Percentiles rank a stretch among this genome's conserved stretches.
Conservation (phyloP, 1,140 invertebrate genomes). For the Anastatus disparis region DNA sequence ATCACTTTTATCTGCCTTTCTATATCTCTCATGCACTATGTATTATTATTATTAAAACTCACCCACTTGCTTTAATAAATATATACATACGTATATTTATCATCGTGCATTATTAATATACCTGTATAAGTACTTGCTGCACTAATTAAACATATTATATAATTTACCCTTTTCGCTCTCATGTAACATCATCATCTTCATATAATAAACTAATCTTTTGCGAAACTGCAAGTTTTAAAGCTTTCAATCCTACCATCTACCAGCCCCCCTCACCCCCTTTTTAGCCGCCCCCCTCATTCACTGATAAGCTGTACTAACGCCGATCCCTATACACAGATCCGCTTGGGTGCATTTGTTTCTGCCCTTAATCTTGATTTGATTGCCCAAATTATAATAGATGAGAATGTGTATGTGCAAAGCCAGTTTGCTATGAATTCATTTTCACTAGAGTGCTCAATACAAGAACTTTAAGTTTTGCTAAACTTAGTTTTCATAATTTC, state of each 20-base stretch:
- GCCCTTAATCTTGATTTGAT: constrained; percentile 12
- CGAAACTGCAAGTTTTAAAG: not conserved
- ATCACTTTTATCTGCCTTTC: too few relatives aligned
- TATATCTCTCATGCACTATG: constrained; percentile 5
- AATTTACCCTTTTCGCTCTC: not conserved
- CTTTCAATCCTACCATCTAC: constrained; percentile 4
- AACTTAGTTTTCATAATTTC: too few relatives aligned
- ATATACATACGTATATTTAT: too few relatives aligned
- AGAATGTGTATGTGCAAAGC: not conserved
- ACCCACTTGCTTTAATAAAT: too few relatives aligned
- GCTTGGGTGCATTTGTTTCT: constrained; percentile 7
- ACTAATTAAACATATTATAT: constrained; percentile 12
- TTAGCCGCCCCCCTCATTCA: too few relatives aligned
- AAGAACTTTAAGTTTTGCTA: too few relatives aligned
- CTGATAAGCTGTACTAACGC: too few relatives aligned
- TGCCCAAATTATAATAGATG: not conserved
- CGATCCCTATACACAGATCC: too few relatives aligned
- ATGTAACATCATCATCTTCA: too few relatives aligned
- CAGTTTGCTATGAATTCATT: not conserved
- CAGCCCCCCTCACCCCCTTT: not conserved
- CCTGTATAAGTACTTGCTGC: constrained; percentile 19
- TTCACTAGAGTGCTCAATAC: too few relatives aligned
- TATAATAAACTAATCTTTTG: too few relatives aligned
- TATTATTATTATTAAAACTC: too few relatives aligned
- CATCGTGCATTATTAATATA: constrained; percentile 8